Base-by-base conservation (phyloP, 2,797 vertebrate species). In the Acrossocheilus wenchowensis region DNA sequence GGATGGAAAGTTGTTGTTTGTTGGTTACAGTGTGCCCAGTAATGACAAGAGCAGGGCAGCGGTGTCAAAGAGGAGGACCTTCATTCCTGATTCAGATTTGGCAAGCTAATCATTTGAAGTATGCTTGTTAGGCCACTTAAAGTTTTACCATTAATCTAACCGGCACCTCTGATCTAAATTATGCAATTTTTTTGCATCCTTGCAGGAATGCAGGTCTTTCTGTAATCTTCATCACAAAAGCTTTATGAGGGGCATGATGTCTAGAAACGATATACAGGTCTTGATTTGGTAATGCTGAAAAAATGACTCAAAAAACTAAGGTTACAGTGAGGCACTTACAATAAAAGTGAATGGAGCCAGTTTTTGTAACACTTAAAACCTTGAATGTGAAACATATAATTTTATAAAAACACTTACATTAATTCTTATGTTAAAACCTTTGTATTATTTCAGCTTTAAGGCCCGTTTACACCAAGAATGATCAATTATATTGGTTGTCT, bases 1-100 rank as follows among this genome's bases (percentile, higher is more conserved):
- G 92, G 92, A 93, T 93, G 85, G 92, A 92, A 90, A 90, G 92
- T 94, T 95, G 92, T 93, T 94, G 93, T 94, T 94, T 94, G 91
- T 91, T 57, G 82, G 89, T 88, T 87, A 75, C 39, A 80, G 68
- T 12, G 15, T 88, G 92, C 87, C 90, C 91, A 69, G 23, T 88
- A 54, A 34, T 93, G 93, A 93, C 88, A 88, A 90, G 91, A 91
- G 89, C 91, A 92, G 88, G 87, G 83, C 82, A 88, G 54, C 74
- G 89, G 90, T 81, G 86, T 81, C 77, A 82, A 15, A 74, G n/a
- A 80, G 73, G 73, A 88, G 72, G 81, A 84, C 82, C 78, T 52
- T 39, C 81, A 48, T 84, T 52, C 50, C 66, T 39, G 60, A 78
- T 84, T 87, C 86, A 66, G n/a, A 71, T 82, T 60, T 74, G 45